These are phyloP conservation scores for Lutjanus argentimaculatus DNA, from an alignment of 2,797 vertebrate species.

Conservation along the genomic window DNA sequence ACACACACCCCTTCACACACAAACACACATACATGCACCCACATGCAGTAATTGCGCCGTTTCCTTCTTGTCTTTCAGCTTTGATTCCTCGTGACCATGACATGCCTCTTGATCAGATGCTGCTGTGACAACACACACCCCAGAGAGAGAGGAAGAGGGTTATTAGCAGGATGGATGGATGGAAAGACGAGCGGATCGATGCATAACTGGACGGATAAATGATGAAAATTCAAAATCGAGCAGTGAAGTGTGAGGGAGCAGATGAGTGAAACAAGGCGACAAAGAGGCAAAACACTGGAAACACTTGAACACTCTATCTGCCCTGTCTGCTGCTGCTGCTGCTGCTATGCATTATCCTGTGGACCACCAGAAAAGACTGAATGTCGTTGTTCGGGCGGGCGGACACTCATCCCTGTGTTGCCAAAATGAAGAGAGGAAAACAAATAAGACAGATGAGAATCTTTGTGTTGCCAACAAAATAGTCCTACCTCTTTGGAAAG, in stretches of 20 bases:
- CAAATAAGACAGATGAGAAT: slow-evolving; percentile 44
- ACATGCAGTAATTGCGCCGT: slow-evolving; percentile 23
- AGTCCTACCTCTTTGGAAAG: slow-evolving; percentile 83
- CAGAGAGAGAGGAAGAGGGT: slow-evolving; percentile 23
- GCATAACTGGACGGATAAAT: slow-evolving; percentile 24
- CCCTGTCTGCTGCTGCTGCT: slow-evolving; percentile 57
- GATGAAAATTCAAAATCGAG: slow-evolving; percentile 15
- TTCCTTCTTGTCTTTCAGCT: slow-evolving; percentile 75
- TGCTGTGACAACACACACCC: slow-evolving; percentile 59
- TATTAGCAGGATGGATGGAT: slow-evolving; percentile 14
- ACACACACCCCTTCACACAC: slow-evolving; percentile 31
- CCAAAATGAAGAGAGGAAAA: slow-evolving; percentile 52
- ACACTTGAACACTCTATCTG: slow-evolving; percentile 47
- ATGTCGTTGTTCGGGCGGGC: slow-evolving; percentile 6
- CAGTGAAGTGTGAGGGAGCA: slow-evolving; percentile 21
- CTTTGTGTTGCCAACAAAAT: slow-evolving; percentile 77
- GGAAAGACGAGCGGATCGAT: slow-evolving; percentile 15
- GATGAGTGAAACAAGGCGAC: slow-evolving; percentile 16
- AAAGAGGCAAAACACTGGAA: slow-evolving; percentile 37
- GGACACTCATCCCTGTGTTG: slow-evolving; percentile 34
- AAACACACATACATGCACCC: slow-evolving; percentile 19
- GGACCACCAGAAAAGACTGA: slow-evolving; percentile 45
- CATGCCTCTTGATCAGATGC: slow-evolving; percentile 61
- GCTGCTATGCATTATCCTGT: slow-evolving; percentile 64
- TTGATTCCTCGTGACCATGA: slow-evolving; percentile 85